These are phyloP conservation scores for Eulemur coronatus DNA, from an alignment of 2,797 vertebrate species.

Conservation along the genomic window DNA sequence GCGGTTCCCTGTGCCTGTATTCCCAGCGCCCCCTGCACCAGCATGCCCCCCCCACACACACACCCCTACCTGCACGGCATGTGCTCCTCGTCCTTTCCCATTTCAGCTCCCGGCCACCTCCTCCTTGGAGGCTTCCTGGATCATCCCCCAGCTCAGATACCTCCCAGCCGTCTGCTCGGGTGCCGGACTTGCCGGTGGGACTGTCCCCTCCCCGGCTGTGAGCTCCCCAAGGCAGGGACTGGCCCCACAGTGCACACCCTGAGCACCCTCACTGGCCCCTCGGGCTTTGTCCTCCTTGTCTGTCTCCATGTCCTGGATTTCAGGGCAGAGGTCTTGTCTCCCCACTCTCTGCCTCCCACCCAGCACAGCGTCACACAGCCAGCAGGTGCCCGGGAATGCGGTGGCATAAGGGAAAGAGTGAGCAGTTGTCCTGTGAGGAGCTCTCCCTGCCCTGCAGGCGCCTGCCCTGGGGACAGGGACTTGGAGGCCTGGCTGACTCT, in stretches of 20 bases:
- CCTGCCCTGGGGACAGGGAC: not conserved
- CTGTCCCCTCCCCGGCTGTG: not conserved
- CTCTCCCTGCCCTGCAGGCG: not conserved
- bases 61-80: not conserved
- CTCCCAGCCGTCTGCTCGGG: not conserved
- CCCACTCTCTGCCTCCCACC: not conserved
- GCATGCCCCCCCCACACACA: accelerated
- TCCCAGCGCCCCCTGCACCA: not conserved
- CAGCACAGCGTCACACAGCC: not conserved
- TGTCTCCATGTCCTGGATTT: not conserved
- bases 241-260: not conserved
- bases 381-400: not conserved
- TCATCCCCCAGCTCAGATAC: not conserved
- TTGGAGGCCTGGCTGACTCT: not conserved
- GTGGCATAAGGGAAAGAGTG: not conserved
- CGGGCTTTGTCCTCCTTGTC: not conserved
- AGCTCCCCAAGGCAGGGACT: not conserved
- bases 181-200: not conserved
- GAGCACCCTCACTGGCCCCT: not conserved
- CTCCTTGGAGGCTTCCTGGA: not conserved
- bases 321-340: not conserved
- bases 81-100: not conserved
- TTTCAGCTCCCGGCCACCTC: not conserved
- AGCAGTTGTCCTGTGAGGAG: not conserved
- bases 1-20: not conserved